Evolutionary conservation across 2,888 invertebrate species (phyloP), one percentile per base, ranked within the genome.

Genomic region (Archaeoteleia sp.): DNA sequence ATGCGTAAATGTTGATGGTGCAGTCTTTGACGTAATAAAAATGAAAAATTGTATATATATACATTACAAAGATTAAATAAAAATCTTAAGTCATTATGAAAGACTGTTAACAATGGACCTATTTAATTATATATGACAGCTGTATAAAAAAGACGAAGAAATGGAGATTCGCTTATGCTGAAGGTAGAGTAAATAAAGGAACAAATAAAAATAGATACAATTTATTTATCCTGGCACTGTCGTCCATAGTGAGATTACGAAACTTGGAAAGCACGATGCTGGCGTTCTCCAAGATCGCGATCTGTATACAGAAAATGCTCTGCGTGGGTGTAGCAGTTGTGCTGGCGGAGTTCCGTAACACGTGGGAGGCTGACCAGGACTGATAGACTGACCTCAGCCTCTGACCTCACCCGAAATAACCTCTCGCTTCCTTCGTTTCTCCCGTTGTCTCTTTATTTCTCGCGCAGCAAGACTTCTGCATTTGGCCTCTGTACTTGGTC

Each of bases 391-490:
- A 82, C 83, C 82, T 81, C 84, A 84, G 85, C 85, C 84, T 85
- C 84, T 85, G 83, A 85, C 85, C 85, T 83, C 84, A 83, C 85
- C 81, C 80, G 76, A 85, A 85, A 85, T 85, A 85, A 80, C 77
- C 75, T 74, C 72, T 53, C 45, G 55, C 61, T 67, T 68, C 48
- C 39, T 60, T 53, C 53, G 32, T 25, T 60, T 34, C 12, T 58
- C 30, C 42, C 39, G 49, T 53, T 60, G 49, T 39, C 62, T 67
- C 62, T 20, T n/a, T n/a, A n/a, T n/a, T n/a, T n/a, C n/a, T n/a
- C n/a, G n/a, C n/a, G n/a, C n/a, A n/a, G n/a, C n/a, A n/a, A n/a
- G n/a, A n/a, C n/a, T n/a, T n/a, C n/a, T n/a, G n/a, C n/a, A n/a
- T n/a, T n/a, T n/a, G n/a, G n/a, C n/a, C n/a, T n/a, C n/a, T n/a